Conservation (phyloP, 2,113 vertebrate species). For the Thermophis baileyi region DNA sequence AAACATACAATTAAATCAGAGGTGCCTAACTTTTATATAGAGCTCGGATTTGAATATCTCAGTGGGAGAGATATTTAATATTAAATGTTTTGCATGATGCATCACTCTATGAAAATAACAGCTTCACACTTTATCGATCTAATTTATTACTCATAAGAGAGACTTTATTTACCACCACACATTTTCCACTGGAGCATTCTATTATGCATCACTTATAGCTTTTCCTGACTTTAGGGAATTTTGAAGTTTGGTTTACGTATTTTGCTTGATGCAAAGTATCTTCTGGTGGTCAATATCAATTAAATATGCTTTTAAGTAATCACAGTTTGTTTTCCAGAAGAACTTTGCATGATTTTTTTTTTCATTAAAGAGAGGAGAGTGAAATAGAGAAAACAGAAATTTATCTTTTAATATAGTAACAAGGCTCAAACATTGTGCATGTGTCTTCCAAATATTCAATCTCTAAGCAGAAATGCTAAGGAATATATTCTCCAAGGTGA, state of each 20-base stretch:
- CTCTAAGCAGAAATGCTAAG: constrained; percentile 8
- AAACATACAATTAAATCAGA: background rate
- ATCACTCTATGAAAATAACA: constrained; percentile 25
- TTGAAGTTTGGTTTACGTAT: background rate
- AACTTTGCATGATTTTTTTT: background rate
- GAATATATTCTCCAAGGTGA: background rate
- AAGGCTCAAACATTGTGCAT: background rate
- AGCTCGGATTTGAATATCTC: background rate
- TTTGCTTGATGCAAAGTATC: background rate
- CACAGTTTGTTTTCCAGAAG: background rate
- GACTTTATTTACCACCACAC: background rate
- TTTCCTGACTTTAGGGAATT: background rate
- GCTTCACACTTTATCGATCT: constrained; percentile 23
- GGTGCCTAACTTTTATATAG: background rate
- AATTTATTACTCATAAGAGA: background rate
- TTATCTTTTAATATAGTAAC: background rate
- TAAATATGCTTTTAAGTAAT: background rate
- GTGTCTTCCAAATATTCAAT: background rate
- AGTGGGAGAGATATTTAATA: background rate
- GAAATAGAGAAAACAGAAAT: constrained; percentile 27
- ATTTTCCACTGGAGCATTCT: background rate
- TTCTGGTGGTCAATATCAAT: background rate
- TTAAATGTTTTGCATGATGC: background rate
- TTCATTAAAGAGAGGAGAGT: constrained; percentile 7
- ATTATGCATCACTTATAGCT: background rate